Conservation (phyloP, 2,888 invertebrate genomes). For the Andrena fulva region DNA sequence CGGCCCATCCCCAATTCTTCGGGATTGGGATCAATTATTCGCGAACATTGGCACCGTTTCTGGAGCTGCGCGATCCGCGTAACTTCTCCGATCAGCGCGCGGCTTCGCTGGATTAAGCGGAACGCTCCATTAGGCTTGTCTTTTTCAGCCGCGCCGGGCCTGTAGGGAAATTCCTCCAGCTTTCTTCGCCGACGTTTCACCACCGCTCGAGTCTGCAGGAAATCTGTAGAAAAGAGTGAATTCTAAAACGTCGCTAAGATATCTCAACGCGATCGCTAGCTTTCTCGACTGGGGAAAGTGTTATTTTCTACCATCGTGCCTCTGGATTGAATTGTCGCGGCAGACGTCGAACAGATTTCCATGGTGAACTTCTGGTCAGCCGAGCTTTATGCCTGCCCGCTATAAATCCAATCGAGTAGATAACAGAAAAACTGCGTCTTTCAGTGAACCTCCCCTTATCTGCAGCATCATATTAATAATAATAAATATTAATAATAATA, state of each 20-base stretch:
- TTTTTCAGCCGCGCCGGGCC: neutral
- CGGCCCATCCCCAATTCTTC: slow-evolving; percentile 33
- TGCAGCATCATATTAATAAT: neutral
- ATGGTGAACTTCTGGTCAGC: too few relatives aligned
- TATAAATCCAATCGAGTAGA: neutral
- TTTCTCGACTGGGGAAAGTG: neutral
- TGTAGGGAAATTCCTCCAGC: neutral
- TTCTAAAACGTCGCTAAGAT: neutral
- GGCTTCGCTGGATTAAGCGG: slow-evolving; percentile 4
- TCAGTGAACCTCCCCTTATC: neutral
- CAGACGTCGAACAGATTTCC: too few relatives aligned
- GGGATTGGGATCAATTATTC: slow-evolving; percentile 64
- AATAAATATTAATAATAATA: too few relatives aligned
- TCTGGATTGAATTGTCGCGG: neutral
- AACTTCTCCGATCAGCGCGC: neutral
- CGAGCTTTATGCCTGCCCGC: neutral
- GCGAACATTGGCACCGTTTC: slow-evolving; percentile 47
- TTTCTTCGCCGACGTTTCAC: slow-evolving; percentile 1
- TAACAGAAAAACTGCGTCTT: neutral
- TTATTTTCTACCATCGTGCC: neutral
- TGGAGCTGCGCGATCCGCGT: slow-evolving; percentile 26
- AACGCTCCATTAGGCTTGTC: slow-evolving; percentile 7
- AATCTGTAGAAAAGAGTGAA: neutral
- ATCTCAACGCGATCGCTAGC: neutral
- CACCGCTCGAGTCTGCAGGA: neutral